phyloP scores from a whole-genome alignment of 2,113 vertebrate species.

The Mola mola region DNA sequence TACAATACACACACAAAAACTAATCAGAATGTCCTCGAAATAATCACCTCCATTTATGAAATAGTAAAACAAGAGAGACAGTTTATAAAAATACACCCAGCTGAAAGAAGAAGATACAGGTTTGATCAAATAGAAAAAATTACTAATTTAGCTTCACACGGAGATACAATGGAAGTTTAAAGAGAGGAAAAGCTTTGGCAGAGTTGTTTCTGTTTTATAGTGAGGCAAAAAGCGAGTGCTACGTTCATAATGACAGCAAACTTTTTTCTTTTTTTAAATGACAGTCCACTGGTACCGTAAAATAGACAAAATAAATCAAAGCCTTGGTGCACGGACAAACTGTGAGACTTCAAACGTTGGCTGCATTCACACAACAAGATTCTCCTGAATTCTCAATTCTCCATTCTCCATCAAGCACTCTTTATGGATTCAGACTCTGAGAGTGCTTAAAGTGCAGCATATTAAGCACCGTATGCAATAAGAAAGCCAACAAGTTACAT shows the following conservation, averaged over 20 bases:
- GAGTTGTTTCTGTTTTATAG: not conserved
- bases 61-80: not conserved
- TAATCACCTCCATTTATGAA: too few species aligned
- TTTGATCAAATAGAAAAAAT: not conserved
- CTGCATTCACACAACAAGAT: conserved; percentile 10
- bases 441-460: not conserved
- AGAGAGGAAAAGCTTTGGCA: not conserved
- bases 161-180: not conserved
- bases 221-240: not conserved
- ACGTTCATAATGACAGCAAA: conserved; percentile 27
- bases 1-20: conserved; percentile 1
- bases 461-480: not conserved
- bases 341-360: conserved; percentile 1
- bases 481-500: not conserved
- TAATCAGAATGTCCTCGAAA: conserved; percentile 19
- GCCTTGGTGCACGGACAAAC: not conserved
- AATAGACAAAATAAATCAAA: conserved; percentile 23
- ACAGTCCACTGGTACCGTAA: conserved; percentile 25
- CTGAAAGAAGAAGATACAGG: conserved; percentile 5
- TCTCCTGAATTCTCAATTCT: not conserved
- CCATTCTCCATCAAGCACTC: conserved; percentile 18
- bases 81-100: not conserved
- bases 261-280: too few species aligned
- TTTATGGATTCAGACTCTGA: conserved; percentile 3
- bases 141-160: not conserved